A percentile compares a stretch with the other conserved stretches of the same genome.
Conservation (phyloP, 2,888 invertebrate genomes). For the Lymantria monacha region DNA sequence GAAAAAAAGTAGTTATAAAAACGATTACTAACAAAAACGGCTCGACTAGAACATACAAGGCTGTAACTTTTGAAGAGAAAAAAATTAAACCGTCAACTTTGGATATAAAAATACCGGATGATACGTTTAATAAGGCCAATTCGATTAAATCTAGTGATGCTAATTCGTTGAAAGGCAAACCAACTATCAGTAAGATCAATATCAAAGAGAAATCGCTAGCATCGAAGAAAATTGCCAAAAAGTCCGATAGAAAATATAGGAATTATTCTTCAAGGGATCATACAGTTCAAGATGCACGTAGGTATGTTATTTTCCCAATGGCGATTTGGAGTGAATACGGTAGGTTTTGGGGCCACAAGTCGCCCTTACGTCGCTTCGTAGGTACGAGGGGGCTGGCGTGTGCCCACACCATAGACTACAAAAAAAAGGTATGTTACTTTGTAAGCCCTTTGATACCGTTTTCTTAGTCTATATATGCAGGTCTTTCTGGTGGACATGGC, state of each 20-base stretch:
- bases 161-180: constrained; percentile 8
- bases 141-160: constrained; percentile 19
- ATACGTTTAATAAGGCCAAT: constrained; percentile 18
- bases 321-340: too few species aligned
- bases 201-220: constrained; percentile 15
- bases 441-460: too few species aligned
- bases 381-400: too few species aligned
- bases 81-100: constrained; percentile 29
- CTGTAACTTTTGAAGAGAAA: constrained; percentile 52
- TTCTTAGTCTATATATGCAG: too few species aligned
- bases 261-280: constrained; percentile 12
- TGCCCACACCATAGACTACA: too few species aligned
- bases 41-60: constrained; percentile 43
- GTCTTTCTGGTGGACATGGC: too few species aligned
- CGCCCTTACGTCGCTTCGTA: too few species aligned
- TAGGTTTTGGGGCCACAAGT: too few species aligned
- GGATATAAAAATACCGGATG: constrained; percentile 47
- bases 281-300: background rate
- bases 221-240: constrained; percentile 14
- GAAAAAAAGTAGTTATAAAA: constrained; percentile 43
- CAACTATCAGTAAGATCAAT: constrained; percentile 7
- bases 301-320: too few species aligned
- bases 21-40: constrained; percentile 44
- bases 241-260: constrained; percentile 1
- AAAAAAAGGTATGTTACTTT: too few species aligned